These are phyloP conservation scores for Sphaeridia pumilis DNA, from an alignment of 2,888 invertebrate species.

Conservation along the genomic window DNA sequence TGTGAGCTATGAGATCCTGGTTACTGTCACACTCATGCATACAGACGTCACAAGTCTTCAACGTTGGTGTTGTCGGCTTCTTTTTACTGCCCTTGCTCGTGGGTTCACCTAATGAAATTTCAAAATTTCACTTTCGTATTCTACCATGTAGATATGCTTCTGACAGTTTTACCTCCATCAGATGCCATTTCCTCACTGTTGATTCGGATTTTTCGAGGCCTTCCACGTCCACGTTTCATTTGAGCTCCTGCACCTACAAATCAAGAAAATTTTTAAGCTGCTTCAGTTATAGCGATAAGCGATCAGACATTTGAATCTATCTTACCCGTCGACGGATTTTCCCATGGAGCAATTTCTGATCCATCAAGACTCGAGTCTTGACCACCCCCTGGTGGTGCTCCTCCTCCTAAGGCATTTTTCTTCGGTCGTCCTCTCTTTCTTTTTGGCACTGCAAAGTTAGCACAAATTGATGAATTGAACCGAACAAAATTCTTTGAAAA, in stretches of 20 bases:
- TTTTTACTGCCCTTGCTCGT: conserved; percentile 1
- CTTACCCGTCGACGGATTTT: conserved; percentile 1
- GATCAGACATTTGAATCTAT: too few relatives aligned
- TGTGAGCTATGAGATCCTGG: conserved; percentile 10
- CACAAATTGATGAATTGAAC: too few relatives aligned
- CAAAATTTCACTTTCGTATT: background rate
- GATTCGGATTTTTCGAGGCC: conserved; percentile 9
- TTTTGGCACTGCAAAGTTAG: conserved; percentile 16
- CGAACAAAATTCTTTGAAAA: too few relatives aligned
- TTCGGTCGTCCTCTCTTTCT: conserved; percentile 15
- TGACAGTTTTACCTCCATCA: conserved; percentile 3
- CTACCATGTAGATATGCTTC: background rate
- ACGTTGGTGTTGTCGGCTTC: conserved; percentile 6
- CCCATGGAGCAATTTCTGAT: conserved; percentile 6
- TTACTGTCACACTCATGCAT: conserved; percentile 12
- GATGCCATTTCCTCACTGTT: conserved; percentile 3
- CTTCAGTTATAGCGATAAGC: background rate
- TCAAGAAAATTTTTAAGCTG: background rate
- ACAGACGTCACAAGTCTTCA: conserved; percentile 9
- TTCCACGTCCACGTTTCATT: conserved; percentile 11
- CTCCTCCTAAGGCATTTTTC: conserved; percentile 4
- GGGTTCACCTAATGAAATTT: conserved; percentile 1
- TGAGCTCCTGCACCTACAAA: background rate
- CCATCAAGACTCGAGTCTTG: conserved; percentile 5
- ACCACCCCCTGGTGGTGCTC: too few relatives aligned